These are phyloP conservation scores for Drosophila pruinosa DNA, from an alignment of 1,140 invertebrate genomes.

Conservation along the genomic window DNA sequence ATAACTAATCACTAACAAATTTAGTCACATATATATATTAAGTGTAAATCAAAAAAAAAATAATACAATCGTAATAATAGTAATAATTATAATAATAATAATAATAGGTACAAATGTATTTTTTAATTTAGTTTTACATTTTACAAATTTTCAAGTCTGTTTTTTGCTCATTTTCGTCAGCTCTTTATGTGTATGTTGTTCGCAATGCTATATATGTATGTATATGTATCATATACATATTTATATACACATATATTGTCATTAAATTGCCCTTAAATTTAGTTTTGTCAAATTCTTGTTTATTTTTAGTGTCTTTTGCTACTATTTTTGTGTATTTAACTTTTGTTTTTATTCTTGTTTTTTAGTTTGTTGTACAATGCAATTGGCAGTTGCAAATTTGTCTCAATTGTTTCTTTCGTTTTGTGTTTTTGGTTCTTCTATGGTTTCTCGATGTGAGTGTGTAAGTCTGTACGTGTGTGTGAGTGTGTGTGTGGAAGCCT, in stretches of 20 bases:
- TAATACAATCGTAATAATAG: conserved; percentile 15
- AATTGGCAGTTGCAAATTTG: conserved; percentile 72
- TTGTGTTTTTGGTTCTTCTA: conserved; percentile 21
- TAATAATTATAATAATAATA: conserved; percentile 15
- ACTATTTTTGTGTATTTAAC: conserved; percentile 12
- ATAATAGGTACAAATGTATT: conserved; percentile 35
- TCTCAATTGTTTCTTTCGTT: conserved; percentile 19
- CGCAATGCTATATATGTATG: conserved; percentile 24
- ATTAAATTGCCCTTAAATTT: conserved; percentile 40
- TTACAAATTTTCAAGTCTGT: conserved; percentile 43
- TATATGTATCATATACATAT: conserved; percentile 4
- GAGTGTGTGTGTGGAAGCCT: conserved; percentile 36
- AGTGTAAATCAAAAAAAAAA: conserved; percentile 35
- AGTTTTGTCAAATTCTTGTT: conserved; percentile 11
- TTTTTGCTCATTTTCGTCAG: conserved; percentile 26
- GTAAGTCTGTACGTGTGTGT: conserved; percentile 3
- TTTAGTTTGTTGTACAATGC: conserved; percentile 56
- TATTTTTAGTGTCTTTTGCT: conserved; percentile 48
- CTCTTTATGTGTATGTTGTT: conserved; percentile 20
- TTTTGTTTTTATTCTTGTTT: conserved; percentile 14
- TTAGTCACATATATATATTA: conserved; percentile 20
- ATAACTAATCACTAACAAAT: conserved; percentile 37
- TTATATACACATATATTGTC: conserved; percentile 38
- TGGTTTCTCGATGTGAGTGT: conserved; percentile 22
- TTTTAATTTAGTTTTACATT: conserved; percentile 10